Conservation (phyloP, 2,113 vertebrate species). For the Nymphicus hollandicus region DNA sequence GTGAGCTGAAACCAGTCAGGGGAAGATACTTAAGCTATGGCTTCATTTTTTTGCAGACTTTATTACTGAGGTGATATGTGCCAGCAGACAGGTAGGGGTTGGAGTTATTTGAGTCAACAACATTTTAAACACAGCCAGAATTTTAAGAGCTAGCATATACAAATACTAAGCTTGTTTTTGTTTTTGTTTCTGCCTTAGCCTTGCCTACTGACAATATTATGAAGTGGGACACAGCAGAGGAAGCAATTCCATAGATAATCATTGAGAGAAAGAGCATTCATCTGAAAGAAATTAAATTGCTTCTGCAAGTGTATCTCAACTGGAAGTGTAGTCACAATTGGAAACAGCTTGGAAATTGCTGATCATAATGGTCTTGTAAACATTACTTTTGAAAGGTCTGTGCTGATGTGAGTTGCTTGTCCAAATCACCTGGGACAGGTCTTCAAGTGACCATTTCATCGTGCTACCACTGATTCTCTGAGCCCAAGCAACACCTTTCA, state of each 20-base stretch:
- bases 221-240: neutral
- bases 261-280: neutral
- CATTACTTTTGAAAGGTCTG: neutral
- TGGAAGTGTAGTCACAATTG: slow-evolving; percentile 22
- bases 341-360: slow-evolving; percentile 43
- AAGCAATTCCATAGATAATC: slow-evolving; percentile 3
- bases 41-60: neutral
- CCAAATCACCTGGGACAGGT: neutral
- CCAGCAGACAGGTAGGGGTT: neutral
- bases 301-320: slow-evolving; percentile 38
- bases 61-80: neutral
- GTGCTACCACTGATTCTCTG: neutral
- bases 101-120: neutral
- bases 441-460: neutral
- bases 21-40: neutral
- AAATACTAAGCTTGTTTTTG: neutral
- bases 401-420: neutral
- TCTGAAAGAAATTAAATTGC: slow-evolving; percentile 44
- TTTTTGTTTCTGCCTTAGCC: neutral
- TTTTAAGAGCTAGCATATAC: neutral
- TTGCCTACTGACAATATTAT: neutral
- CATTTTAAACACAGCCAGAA: neutral
- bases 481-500: neutral
- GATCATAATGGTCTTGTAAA: neutral
- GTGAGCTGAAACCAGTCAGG: neutral